These are phyloP conservation scores for Priapulus caudatus DNA, from an alignment of 2,888 invertebrate species.

Conservation along the genomic window DNA sequence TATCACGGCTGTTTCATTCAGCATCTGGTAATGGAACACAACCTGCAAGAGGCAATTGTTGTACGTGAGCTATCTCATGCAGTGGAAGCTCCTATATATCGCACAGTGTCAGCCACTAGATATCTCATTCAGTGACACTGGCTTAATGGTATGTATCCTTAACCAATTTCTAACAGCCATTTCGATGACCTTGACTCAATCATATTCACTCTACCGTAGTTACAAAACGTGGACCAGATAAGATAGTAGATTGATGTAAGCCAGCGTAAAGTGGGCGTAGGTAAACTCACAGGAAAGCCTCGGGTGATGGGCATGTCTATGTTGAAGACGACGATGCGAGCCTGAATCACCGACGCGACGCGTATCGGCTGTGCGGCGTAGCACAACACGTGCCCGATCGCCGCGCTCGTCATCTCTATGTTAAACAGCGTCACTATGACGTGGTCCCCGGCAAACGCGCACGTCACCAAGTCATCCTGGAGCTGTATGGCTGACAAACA, in stretches of 20 bases:
- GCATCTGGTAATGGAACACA: constrained; percentile 79
- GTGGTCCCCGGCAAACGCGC: constrained; percentile 89
- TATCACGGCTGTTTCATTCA: constrained; percentile 79
- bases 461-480: constrained; percentile 56
- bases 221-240: no score
- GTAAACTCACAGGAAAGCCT: constrained; percentile 61
- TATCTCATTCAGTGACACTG: no score
- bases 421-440: constrained; percentile 67
- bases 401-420: constrained; percentile 69
- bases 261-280: no score
- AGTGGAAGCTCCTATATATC: not conserved
- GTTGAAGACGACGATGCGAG: constrained; percentile 85
- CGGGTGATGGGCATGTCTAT: constrained; percentile 77
- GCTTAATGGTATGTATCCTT: no score
- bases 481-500: constrained; percentile 46
- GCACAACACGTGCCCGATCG: constrained; percentile 75
- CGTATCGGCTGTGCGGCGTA: constrained; percentile 68
- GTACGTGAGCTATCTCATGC: not conserved
- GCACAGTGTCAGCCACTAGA: not conserved
- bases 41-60: constrained; percentile 39
- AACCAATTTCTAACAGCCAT: no score
- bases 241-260: no score
- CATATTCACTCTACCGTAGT: no score
- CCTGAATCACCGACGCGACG: constrained; percentile 66
- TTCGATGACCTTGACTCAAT: no score